Conservation (phyloP, 2,113 vertebrate genomes). For the Alligator mississippiensis region DNA sequence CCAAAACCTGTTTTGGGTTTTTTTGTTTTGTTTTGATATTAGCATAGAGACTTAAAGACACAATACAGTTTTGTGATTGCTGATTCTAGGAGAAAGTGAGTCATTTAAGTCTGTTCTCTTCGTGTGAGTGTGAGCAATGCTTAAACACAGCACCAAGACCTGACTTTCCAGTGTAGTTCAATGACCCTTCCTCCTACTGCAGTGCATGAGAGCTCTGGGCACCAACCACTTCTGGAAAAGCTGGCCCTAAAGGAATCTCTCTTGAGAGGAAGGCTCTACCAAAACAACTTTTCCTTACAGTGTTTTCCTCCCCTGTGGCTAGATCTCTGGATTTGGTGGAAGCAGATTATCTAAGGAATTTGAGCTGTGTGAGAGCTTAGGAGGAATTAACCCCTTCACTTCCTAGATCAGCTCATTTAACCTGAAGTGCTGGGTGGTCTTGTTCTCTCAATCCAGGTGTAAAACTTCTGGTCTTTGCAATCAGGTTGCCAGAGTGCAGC, state of each 20-base stretch:
- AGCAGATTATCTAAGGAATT: conserved; percentile 80
- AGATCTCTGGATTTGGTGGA: conserved; percentile 45
- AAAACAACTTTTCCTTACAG: conserved; percentile 58
- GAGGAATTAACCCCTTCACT: conserved; percentile 55
- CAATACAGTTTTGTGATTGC: conserved; percentile 18
- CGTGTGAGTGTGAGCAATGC: background rate
- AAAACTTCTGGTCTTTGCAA: background rate
- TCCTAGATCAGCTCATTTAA: background rate
- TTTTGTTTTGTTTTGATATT: conserved; percentile 27
- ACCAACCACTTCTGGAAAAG: conserved; percentile 21
- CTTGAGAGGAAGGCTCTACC: conserved; percentile 55
- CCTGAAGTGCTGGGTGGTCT: background rate
- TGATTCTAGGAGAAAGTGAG: background rate
- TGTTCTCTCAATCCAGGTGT: background rate
- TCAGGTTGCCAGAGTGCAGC: background rate
- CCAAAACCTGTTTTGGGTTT: conserved; percentile 35
- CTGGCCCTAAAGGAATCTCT: conserved; percentile 46
- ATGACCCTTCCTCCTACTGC: background rate
- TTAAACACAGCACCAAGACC: background rate
- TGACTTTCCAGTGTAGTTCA: background rate
- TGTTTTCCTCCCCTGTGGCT: conserved; percentile 37
- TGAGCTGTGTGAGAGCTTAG: conserved; percentile 48
- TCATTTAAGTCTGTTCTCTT: background rate
- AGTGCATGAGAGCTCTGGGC: rapidly evolving
- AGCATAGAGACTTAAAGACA: conserved; percentile 40